Percentiles rank a stretch among this genome's conserved stretches.
Evolutionary conservation across 2,888 invertebrate genomes (phyloP).

Genomic region (Cerastoderma edule): DNA sequence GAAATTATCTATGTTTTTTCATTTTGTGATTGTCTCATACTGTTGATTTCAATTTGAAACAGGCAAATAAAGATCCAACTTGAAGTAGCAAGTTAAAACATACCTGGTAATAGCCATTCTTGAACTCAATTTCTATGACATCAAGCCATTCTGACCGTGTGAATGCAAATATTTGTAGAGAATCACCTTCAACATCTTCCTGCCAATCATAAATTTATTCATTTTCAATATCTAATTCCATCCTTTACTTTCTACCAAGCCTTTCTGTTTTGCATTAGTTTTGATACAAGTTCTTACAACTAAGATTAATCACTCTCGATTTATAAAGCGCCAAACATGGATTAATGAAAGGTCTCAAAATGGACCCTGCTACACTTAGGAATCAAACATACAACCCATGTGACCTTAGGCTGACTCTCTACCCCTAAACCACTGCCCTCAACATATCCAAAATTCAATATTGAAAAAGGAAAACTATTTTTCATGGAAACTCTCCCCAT

Average conservation of each 20-base stretch:
- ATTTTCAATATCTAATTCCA: neutral
- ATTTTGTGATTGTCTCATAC: neutral
- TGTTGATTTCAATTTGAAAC: too few species aligned
- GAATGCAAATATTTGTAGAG: slow-evolving; percentile 70
- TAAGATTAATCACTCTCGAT: neutral
- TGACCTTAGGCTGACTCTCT: too few species aligned
- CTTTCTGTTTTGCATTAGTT: neutral
- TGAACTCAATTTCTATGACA: slow-evolving; percentile 68
- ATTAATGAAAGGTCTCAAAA: neutral
- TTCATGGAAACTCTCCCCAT: too few species aligned
- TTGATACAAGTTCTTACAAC: neutral
- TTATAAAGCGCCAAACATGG: neutral
- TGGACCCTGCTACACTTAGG: too few species aligned
- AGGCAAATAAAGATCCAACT: too few species aligned
- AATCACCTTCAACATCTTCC: slow-evolving; percentile 33
- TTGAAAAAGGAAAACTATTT: too few species aligned
- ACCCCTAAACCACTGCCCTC: too few species aligned
- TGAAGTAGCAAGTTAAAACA: neutral
- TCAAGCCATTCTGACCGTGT: slow-evolving; percentile 76
- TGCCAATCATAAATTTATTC: neutral
- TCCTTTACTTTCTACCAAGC: neutral
- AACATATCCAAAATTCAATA: too few species aligned
- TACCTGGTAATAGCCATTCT: slow-evolving; percentile 61
- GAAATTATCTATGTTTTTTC: neutral
- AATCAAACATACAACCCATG: too few species aligned